phyloP scores from a whole-genome alignment of 2,888 invertebrate species.

The Drosophila mettleri region DNA sequence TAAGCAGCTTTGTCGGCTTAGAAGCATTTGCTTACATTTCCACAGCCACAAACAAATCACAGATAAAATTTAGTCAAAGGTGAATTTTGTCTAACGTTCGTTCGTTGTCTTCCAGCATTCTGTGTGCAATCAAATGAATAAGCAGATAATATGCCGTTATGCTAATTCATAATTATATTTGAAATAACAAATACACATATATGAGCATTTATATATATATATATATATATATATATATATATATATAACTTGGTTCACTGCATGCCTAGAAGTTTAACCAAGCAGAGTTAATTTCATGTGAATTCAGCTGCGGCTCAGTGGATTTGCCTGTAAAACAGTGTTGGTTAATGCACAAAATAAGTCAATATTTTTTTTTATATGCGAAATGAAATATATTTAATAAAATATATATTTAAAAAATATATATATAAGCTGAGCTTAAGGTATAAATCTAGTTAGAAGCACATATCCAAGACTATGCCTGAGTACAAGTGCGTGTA shows the following conservation, averaged over 20 bases:
- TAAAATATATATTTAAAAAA: too few species aligned
- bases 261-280: background rate
- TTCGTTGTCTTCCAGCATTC: slow-evolving; percentile 16
- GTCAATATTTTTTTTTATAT: too few species aligned
- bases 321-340: too few species aligned
- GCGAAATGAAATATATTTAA: too few species aligned
- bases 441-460: too few species aligned
- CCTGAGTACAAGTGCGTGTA: too few species aligned
- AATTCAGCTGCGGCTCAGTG: background rate
- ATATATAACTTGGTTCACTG: background rate
- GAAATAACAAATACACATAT: background rate
- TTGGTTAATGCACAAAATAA: background rate
- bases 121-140: slow-evolving; percentile 28
- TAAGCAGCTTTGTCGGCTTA: slow-evolving; percentile 79
- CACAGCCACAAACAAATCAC: slow-evolving; percentile 63
- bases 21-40: slow-evolving; percentile 63
- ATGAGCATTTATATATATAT: background rate
- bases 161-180: slow-evolving; percentile 31
- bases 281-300: slow-evolving; percentile 6
- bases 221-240: background rate
- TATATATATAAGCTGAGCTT: too few species aligned
- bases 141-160: slow-evolving; percentile 25
- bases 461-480: background rate
- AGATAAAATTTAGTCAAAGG: slow-evolving; percentile 58
- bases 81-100: slow-evolving; percentile 32